A percentile compares a stretch with the other conserved stretches of the same genome.
Conservation (phyloP, 2,113 vertebrate species). For the Pygoscelis antarcticus region DNA sequence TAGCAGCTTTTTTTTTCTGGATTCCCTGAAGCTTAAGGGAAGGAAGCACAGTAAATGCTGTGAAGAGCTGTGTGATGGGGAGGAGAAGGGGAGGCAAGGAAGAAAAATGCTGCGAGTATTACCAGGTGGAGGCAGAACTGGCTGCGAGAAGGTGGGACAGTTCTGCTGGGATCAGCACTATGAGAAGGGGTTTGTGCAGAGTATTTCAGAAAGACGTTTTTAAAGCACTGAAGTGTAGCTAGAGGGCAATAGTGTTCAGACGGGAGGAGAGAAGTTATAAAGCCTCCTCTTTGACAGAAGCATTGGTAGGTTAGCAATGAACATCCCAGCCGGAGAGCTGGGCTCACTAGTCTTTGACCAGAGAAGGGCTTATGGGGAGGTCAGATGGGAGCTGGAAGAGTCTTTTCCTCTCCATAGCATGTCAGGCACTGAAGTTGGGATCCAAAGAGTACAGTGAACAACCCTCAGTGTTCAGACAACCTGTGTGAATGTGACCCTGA, state of each 20-base stretch:
- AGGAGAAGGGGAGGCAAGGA: not conserved
- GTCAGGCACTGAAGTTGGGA: not conserved
- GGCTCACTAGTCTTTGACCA: not conserved
- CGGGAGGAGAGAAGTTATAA: not conserved
- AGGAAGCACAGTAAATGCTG: not conserved
- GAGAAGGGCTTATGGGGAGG: not conserved
- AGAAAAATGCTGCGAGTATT: not conserved
- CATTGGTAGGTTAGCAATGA: not conserved
- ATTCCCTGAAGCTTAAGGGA: not conserved
- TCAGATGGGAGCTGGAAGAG: not conserved
- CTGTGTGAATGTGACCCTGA: slow-evolving; percentile 37
- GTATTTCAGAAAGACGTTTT: not conserved
- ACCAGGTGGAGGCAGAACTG: slow-evolving; percentile 11
- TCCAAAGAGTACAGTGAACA: slow-evolving; percentile 46
- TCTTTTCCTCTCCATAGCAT: not conserved
- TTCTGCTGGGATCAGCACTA: slow-evolving; percentile 18
- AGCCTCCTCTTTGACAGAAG: not conserved
- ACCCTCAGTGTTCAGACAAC: slow-evolving; percentile 2
- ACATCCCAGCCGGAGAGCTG: not conserved
- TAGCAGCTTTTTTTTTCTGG: not conserved
- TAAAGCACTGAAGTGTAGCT: slow-evolving; percentile 3
- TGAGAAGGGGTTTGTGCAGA: not conserved
- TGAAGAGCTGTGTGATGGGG: not conserved
- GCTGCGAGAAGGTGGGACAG: not conserved
- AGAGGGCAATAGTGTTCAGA: not conserved